Conservation (phyloP, 2,888 invertebrate species). For the Aleiodes alternator region DNA sequence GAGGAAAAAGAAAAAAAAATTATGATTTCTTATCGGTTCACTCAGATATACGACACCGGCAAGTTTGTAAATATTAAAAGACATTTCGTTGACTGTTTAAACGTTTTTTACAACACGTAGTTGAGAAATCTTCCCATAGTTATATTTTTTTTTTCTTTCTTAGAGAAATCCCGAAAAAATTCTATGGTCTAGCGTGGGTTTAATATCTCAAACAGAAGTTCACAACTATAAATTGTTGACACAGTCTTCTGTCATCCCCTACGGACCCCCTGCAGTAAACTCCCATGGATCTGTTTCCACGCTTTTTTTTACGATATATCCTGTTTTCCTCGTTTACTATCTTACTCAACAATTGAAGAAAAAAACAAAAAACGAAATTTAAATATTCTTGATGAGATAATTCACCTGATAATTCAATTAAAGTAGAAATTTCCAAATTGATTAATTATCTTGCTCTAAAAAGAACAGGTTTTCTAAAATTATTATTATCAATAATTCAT, state of each 20-base stretch:
- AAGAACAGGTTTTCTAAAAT: background rate
- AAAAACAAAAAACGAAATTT: background rate
- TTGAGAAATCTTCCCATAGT: background rate
- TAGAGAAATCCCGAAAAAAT: background rate
- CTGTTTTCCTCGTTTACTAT: conserved; percentile 26
- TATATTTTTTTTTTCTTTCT: background rate
- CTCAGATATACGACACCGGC: background rate
- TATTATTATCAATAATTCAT: background rate
- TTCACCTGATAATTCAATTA: conserved; percentile 15
- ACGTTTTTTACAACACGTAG: conserved; percentile 15
- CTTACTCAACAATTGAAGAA: conserved; percentile 6
- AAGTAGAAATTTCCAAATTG: background rate
- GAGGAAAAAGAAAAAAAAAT: conserved; percentile 11
- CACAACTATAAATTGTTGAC: conserved; percentile 32
- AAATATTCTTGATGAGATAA: conserved; percentile 22
- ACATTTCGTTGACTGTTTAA: conserved; percentile 9
- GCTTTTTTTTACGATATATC: conserved; percentile 27
- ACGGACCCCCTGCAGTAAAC: conserved; percentile 30
- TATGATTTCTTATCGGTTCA: conserved; percentile 23
- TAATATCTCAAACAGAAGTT: conserved; percentile 28
- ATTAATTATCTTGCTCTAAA: conserved; percentile 4
- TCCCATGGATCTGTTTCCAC: conserved; percentile 31
- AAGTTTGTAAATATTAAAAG: conserved; percentile 24
- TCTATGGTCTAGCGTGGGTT: conserved; percentile 4
- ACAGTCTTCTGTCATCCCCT: conserved; percentile 27